Evolutionary conservation across 1,140 invertebrate genomes (phyloP).

Genomic region (Sycophila sp.): DNA sequence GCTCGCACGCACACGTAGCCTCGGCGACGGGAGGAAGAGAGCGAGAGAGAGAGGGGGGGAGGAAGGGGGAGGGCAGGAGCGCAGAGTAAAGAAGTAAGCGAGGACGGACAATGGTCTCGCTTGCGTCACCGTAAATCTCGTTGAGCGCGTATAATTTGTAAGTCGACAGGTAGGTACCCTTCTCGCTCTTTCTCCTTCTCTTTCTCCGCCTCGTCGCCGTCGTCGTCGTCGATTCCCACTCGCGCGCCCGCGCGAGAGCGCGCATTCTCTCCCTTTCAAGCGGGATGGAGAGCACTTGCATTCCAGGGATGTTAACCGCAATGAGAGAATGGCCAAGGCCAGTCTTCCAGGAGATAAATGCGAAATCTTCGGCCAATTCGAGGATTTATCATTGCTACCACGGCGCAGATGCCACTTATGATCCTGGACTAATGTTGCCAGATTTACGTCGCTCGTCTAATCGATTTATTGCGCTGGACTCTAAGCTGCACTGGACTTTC

Average conservation of each 20-base stretch:
- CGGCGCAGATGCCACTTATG: neutral
- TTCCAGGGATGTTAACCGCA: conserved; percentile 26
- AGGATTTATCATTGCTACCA: conserved; percentile 21
- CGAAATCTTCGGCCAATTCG: conserved; percentile 23
- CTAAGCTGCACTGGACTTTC: too few species aligned
- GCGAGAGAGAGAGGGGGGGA: neutral
- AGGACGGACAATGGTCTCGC: conserved; percentile 67
- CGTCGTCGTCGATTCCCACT: conserved; percentile 22
- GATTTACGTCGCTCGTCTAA: too few species aligned
- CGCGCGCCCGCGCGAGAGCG: conserved; percentile 16
- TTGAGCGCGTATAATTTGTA: conserved; percentile 67
- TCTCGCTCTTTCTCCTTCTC: conserved; percentile 27
- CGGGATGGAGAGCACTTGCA: conserved; percentile 32
- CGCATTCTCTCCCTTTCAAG: conserved; percentile 33
- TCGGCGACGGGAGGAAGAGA: neutral
- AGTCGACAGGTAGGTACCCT: conserved; percentile 60
- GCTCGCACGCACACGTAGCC: neutral
- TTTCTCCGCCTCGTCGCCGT: neutral
- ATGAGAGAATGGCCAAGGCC: conserved; percentile 23
- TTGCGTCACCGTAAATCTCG: conserved; percentile 68
- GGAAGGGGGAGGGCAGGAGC: neutral
- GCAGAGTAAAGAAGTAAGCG: conserved; percentile 63
- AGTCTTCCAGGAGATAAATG: neutral
- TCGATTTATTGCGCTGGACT: conserved; percentile 1
- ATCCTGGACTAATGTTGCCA: too few species aligned